These are phyloP conservation scores for Drosophila triauraria DNA, from an alignment of 1,140 invertebrate species.

Conservation along the genomic window DNA sequence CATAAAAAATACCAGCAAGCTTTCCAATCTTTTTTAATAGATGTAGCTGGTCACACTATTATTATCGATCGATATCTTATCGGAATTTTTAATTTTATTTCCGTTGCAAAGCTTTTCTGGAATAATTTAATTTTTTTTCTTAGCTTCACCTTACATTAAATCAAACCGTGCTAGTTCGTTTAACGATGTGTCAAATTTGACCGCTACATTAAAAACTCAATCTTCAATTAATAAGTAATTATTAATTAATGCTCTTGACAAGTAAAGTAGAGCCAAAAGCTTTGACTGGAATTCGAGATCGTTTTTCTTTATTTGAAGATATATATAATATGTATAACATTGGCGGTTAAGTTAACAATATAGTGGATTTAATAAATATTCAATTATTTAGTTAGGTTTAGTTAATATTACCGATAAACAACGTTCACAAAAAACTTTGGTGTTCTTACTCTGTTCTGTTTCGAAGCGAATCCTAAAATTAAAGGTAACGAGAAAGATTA, in stretches of 20 bases:
- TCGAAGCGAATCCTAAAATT: slow-evolving; percentile 49
- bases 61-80: neutral
- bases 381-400: slow-evolving; percentile 34
- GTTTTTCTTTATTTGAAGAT: slow-evolving; percentile 55
- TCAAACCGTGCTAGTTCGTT: too few species aligned
- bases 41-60: neutral
- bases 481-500: slow-evolving; percentile 52
- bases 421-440: slow-evolving; percentile 41
- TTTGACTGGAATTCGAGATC: slow-evolving; percentile 42
- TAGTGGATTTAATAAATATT: slow-evolving; percentile 47
- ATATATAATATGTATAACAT: slow-evolving; percentile 57
- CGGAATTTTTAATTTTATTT: neutral
- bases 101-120: neutral
- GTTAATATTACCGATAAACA: slow-evolving; percentile 48
- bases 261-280: neutral
- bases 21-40: neutral
- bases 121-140: too few species aligned
- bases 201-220: too few species aligned
- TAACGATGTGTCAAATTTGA: too few species aligned
- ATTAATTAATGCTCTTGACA: too few species aligned
- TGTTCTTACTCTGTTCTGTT: slow-evolving; percentile 29
- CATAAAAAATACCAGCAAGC: neutral
- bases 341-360: slow-evolving; percentile 71
- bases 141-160: too few species aligned
- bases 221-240: too few species aligned